Base-by-base conservation (phyloP, 64 coral and sea anemone genomes). In the Actinia equina region DNA sequence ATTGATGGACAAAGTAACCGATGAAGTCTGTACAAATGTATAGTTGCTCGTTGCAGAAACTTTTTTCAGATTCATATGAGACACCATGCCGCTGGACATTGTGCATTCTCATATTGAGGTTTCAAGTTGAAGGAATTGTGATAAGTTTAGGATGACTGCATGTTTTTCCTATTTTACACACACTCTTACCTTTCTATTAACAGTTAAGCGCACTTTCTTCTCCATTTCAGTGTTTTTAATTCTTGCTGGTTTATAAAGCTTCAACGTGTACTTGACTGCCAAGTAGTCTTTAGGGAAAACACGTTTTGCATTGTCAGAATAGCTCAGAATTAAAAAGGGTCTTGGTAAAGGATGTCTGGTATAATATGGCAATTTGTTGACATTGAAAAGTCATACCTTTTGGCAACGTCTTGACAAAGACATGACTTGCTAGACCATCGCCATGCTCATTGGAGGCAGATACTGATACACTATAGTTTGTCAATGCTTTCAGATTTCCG, bases 401-500 rank as follows among this genome's bases (percentile, higher is more conserved):
- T 37, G 82, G 82, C 82, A 84, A 58, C 0, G 82, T 84, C 51
- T n/a, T 46, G 4, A 84, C 82, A 84, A 58, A 84, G 23, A 84
- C 82, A 53, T 10, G 23, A 23, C 82, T 84, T 15, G 1, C 37
- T n/a, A 52, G 46, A 2, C 82, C 82, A 84, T 84, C 82, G 17
- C 82, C 55, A 49, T 7, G 8, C 10, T 84, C 82, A 57, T 84
- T 84, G 18, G 57, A 84, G 11, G 26, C 82, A 25, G 57, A 5
- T 44, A 84, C 82, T 59, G 55, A 53, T 56, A 84, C 9, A 16
- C 52, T 84, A 59, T 84, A 84, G 22, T 84, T 84, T 17, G 82
- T 84, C 13, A 55, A 41, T 5, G 82, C 27, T 20, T 84, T 15
- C 22, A 84, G 82, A 19, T 3, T 59, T 2, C 6, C 1, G 20